Evolutionary conservation across 2,797 vertebrate species (phyloP).

Genomic region (Pangasius krempfi): DNA sequence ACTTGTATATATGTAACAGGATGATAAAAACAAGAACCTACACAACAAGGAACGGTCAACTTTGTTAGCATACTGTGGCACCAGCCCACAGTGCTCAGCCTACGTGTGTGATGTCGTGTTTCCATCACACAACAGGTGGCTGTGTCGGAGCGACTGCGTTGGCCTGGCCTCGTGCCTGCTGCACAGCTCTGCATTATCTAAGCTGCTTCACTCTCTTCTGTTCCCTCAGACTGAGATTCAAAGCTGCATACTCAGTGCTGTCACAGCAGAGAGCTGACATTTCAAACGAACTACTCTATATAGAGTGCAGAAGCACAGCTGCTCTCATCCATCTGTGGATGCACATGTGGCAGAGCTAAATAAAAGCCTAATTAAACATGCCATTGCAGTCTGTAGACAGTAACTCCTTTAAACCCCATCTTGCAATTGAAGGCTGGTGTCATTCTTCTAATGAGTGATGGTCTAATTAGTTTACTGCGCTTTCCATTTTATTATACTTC

Average conservation of each 20-base stretch:
- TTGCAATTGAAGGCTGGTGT: neutral
- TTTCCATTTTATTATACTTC: neutral
- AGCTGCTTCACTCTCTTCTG: constrained; percentile 4
- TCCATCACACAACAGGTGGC: constrained; percentile 50
- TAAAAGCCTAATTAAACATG: constrained; percentile 14
- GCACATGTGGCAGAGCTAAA: constrained; percentile 13
- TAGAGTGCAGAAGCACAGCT: neutral
- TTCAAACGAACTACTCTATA: neutral
- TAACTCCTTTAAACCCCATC: neutral
- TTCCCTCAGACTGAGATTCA: neutral
- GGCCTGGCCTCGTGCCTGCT: constrained; percentile 27
- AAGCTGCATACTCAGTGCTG: constrained; percentile 6
- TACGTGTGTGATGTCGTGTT: constrained; percentile 21
- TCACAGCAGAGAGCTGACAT: neutral
- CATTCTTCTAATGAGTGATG: constrained; percentile 1
- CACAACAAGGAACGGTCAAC: neutral
- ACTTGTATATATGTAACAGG: neutral
- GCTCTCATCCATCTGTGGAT: neutral
- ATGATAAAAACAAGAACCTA: neutral
- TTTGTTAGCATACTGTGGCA: neutral
- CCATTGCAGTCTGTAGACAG: neutral
- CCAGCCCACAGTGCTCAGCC: neutral
- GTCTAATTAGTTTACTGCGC: constrained; percentile 16
- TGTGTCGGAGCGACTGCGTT: constrained; percentile 20
- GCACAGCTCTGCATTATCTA: constrained; percentile 43